A percentile compares a stretch with the other conserved stretches of the same genome.
Conservation (phyloP, 2,888 invertebrate species). For the Platycheirus rosarum region DNA sequence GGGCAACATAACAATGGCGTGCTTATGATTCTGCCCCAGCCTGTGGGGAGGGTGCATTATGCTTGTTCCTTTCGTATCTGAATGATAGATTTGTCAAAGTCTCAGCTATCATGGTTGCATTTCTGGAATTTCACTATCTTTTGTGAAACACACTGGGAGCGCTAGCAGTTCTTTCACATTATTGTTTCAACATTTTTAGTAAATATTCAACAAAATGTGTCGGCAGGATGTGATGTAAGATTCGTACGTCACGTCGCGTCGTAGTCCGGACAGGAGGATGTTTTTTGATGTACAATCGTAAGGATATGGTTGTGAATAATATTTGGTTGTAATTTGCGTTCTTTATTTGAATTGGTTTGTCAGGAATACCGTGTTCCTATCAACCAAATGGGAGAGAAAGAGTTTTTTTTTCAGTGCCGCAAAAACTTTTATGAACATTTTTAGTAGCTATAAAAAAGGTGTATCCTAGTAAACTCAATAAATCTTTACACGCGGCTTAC, state of each 20-base stretch:
- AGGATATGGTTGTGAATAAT: constrained; percentile 1
- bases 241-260: constrained; percentile 20
- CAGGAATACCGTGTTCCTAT: constrained; percentile 31
- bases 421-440: constrained; percentile 17
- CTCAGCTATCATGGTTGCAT: constrained; percentile 28
- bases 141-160: constrained; percentile 23
- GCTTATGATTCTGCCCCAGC: constrained; percentile 59
- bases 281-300: constrained; percentile 5
- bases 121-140: constrained; percentile 40
- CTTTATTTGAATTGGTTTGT: constrained; percentile 29
- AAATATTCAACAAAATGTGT: constrained; percentile 20
- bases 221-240: constrained; percentile 36
- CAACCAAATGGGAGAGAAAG: constrained; percentile 12
- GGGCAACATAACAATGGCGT: constrained; percentile 50
- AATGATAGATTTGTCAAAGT: constrained; percentile 51
- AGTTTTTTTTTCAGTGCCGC: constrained; percentile 15
- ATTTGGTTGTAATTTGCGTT: constrained; percentile 27
- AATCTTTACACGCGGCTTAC: constrained; percentile 46
- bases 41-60: constrained; percentile 11
- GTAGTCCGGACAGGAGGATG: constrained; percentile 20
- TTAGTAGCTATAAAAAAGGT: constrained; percentile 20
- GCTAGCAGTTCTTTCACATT: constrained; percentile 30
- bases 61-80: constrained; percentile 43
- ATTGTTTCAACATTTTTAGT: constrained; percentile 37
- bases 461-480: constrained; percentile 37